phyloP scores from a whole-genome alignment of 2,797 vertebrate species.

The Hemibagrus guttatus region DNA sequence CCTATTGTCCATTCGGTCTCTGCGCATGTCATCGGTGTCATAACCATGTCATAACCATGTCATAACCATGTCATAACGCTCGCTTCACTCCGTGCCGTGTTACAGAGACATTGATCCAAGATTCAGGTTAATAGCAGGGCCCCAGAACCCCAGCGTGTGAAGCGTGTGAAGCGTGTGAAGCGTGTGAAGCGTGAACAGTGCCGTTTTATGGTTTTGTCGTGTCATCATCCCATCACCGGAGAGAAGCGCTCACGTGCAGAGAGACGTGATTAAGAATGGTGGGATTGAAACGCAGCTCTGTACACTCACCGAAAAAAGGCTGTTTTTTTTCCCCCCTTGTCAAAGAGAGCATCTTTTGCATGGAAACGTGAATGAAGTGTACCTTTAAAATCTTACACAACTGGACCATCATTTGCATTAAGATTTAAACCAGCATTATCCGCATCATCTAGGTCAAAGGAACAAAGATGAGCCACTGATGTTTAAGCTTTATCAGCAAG shows the following conservation, averaged over 20 bases:
- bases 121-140: not conserved
- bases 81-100: not conserved
- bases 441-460: not conserved
- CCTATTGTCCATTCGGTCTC: not conserved
- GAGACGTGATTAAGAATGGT: not conserved
- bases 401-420: not conserved
- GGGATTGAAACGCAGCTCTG: not conserved
- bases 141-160: not conserved
- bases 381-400: not conserved
- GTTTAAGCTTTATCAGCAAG: not conserved
- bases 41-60: not conserved
- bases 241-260: not conserved
- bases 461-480: not conserved
- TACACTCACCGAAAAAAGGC: not conserved
- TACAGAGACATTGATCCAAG: too few species aligned
- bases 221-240: not conserved
- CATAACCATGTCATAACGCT: not conserved
- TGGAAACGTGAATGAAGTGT: not conserved
- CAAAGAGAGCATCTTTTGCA: not conserved
- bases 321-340: not conserved
- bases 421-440: not conserved
- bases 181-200: not conserved
- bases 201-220: not conserved
- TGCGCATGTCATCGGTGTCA: constrained; percentile 3
- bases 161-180: not conserved